Percentiles rank a stretch among this genome's conserved stretches.
Evolutionary conservation across 2,797 vertebrate species (phyloP).

Genomic region (Pogoniulus pusillus): DNA sequence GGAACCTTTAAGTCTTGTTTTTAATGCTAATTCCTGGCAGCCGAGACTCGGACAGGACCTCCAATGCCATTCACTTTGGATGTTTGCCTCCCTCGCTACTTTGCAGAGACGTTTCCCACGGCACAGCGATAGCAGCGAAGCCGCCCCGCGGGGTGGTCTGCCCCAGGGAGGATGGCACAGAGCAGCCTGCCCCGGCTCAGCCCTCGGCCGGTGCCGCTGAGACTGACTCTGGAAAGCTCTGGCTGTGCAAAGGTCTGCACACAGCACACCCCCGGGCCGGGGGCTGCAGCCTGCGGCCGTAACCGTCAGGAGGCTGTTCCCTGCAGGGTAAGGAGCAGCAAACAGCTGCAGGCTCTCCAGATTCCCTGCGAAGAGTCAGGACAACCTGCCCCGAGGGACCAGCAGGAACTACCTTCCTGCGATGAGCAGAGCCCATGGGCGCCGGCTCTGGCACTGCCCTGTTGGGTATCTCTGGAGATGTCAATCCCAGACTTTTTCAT

Average conservation of each 20-base stretch:
- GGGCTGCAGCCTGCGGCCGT: neutral
- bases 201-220: neutral
- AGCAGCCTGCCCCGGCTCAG: neutral
- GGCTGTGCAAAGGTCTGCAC: neutral
- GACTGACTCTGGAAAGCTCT: no score
- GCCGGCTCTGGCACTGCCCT: neutral
- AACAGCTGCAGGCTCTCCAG: neutral
- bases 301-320: neutral
- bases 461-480: neutral
- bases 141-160: neutral
- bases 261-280: neutral
- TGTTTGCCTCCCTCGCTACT: neutral
- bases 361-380: neutral
- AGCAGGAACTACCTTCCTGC: neutral
- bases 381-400: neutral
- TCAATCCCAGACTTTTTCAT: neutral
- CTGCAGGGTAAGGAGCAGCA: neutral
- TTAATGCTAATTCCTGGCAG: constrained; percentile 65
- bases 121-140: neutral
- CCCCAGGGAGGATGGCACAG: neutral
- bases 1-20: constrained; percentile 63
- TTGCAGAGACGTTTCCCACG: neutral
- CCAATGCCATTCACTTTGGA: constrained; percentile 47
- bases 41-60: constrained; percentile 41
- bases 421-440: neutral